Evolutionary conservation across 2,797 vertebrate species (phyloP), one percentile per base, ranked within the genome.

Genomic region (Halcyon smyrnensis): DNA sequence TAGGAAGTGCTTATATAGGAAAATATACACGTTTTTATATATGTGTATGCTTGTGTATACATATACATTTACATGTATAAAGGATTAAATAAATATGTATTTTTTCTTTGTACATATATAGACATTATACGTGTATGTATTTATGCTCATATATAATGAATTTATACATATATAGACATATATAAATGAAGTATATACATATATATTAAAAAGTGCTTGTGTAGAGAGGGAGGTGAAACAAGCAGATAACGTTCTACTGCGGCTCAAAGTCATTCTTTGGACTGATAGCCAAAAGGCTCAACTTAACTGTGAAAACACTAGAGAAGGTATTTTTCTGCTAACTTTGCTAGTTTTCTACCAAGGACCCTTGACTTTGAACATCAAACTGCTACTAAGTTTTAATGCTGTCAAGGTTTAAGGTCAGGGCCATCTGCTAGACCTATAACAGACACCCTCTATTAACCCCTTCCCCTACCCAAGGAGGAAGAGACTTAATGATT

Each of bases 201-300:
- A 36, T 34, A 15, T 30, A 12, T 43, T 8, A 43, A 18, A 43
- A 43, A 43, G 21, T 0, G 0, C 62, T 84, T 63, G 28, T 39
- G 41, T 11, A 48, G n/a, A 37, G 18, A 54, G 10, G 12, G 10
- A 18, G 15, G 14, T 1, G 4, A 53, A 19, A 41, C 0, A 1
- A 53, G 4, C 2, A 2, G 27, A 17, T 18, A 41, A 25, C 13
- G 39, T 75, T 45, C 39, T 32, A 12, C 7, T 23, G 59, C 19
- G 70, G 15, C 27, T 54, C 8, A n/a, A 43, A 60, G 34, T n/a
- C 23, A 27, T 76, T 64, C 39, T 64, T 48, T 27, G 64, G 20
- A 25, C 8, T n/a, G 16, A 60, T 25, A 71, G 17, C 12, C 28
- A 16, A 50, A 12, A 65, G 17, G 16, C 32, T 54, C 75, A 76